Base-by-base conservation (phyloP, 2,113 vertebrate species). In the Solea solea region DNA sequence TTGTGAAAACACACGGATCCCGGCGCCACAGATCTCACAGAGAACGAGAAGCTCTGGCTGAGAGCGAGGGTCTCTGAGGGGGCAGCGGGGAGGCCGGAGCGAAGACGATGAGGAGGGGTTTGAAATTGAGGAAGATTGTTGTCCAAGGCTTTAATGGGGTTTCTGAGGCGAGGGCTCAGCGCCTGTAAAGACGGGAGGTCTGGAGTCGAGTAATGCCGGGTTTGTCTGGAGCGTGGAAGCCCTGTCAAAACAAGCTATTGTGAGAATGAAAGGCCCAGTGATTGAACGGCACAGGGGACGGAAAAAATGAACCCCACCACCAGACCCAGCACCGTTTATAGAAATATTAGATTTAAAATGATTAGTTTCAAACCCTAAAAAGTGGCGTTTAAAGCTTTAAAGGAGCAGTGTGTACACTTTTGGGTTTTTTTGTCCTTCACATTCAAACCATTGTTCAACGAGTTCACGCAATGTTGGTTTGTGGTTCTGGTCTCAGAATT, bases 201-300 rank as follows among this genome's bases (percentile, higher is more conserved):
- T 81, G 76, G 79, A 84, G 86, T 77, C 49, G 34, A 78, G 74
- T 76, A 65, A 86, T 62, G 56, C 77, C 63, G 1, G 54, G 63
- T 12, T 62, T 3, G 73, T 86, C 84, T 89, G 86, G 76, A 74
- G 65, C 11, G 60, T 61, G 39, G 75, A 78, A 9, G 64, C 76
- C 74, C 79, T 89, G 84, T 89, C 82, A 85, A 88, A 90, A 86
- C 89, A 90, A 83, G 28, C 79, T 74, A 73, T 69, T 74, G 72
- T 84, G 85, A 88, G 88, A 81, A 83, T 59, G 48, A 58, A 57
- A 55, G 68, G 60, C 75, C 41, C 27, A 0, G 57, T 50, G 66
- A 61, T 56, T 60, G 57, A 51, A 78, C 61, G 70, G 61, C 52
- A 57, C 39, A 14, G 45, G 49, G 65, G 73, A 27, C 58, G 28